These are phyloP conservation scores for Rhabdornis inornatus DNA, from an alignment of 2,113 vertebrate genomes.

Conservation along the genomic window DNA sequence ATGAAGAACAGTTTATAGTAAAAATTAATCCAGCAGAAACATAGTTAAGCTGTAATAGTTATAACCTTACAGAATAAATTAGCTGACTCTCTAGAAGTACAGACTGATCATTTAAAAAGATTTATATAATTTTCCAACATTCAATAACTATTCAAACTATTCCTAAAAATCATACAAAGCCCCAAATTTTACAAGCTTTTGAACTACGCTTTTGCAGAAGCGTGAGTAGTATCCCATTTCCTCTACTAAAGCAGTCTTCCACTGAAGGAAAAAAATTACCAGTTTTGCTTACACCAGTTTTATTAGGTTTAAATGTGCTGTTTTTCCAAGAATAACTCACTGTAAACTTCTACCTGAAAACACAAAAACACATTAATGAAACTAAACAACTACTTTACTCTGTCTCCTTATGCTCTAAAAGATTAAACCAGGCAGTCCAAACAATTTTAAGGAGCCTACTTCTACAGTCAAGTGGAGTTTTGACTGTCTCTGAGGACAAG, in stretches of 20 bases:
- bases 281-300: not conserved
- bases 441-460: not conserved
- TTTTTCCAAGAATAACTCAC: not conserved
- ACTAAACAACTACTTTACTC: not conserved
- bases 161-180: not conserved
- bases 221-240: not conserved
- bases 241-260: not conserved
- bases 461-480: not conserved
- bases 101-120: rapidly evolving
- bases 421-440: not conserved
- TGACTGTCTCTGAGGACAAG: not conserved
- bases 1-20: not conserved
- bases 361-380: not conserved
- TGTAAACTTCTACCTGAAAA: not conserved
- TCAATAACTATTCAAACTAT: not conserved
- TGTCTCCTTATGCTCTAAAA: not conserved
- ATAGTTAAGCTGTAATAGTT: not conserved
- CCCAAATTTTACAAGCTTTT: not conserved
- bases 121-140: not conserved
- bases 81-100: not conserved
- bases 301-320: not conserved
- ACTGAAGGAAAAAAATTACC: not conserved
- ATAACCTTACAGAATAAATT: not conserved
- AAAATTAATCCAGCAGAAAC: not conserved
- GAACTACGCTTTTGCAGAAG: not conserved